Evolutionary conservation across 2,113 vertebrate genomes (phyloP).

Genomic region (Saguinus imperator): DNA sequence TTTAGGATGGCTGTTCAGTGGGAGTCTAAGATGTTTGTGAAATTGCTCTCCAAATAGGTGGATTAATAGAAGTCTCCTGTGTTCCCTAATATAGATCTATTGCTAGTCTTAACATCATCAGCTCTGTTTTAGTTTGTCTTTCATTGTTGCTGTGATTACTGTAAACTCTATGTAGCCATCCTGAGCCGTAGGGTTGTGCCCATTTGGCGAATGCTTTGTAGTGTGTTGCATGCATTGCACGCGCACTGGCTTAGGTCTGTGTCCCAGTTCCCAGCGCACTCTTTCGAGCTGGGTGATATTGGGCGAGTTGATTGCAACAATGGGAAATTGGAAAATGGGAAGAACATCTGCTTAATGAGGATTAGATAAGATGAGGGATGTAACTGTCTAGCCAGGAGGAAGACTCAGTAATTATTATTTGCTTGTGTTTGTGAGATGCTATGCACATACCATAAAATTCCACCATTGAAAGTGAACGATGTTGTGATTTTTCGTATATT

Average conservation of each 20-base stretch:
- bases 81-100: accelerated
- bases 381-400: neutral
- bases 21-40: neutral
- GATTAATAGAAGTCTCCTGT: neutral
- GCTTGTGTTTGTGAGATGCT: neutral
- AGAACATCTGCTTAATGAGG: neutral
- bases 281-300: neutral
- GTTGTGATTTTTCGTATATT: neutral
- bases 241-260: neutral
- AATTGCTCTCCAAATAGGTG: neutral
- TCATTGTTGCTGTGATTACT: neutral
- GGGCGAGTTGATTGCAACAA: neutral
- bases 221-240: neutral
- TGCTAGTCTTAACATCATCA: neutral
- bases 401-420: constrained; percentile 22
- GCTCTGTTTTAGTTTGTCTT: constrained; percentile 1
- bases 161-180: neutral
- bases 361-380: neutral
- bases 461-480: neutral
- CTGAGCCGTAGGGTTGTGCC: accelerated
- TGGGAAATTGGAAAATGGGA: neutral
- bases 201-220: neutral
- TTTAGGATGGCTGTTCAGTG: neutral
- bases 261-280: neutral
- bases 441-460: neutral